A percentile compares a stretch with the other conserved stretches of the same genome.
These are phyloP conservation scores for Neoaliturus tenellus DNA, from an alignment of 2,888 invertebrate species.

Conservation along the genomic window DNA sequence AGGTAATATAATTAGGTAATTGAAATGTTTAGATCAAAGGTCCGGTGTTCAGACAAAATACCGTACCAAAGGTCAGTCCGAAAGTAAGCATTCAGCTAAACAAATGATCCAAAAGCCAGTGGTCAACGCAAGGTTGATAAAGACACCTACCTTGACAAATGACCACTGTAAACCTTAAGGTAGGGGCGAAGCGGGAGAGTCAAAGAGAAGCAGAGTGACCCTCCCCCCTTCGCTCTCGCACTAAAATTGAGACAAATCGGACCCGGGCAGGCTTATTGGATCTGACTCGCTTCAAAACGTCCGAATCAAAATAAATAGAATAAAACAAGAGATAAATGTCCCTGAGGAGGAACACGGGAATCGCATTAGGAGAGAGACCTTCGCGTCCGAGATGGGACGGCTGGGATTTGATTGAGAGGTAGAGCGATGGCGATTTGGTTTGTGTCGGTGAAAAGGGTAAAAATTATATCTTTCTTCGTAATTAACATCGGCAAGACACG, in stretches of 20 bases:
- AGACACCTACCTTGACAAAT: slow-evolving; percentile 33
- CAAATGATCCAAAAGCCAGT: slow-evolving; percentile 1
- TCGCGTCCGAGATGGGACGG: too few species aligned
- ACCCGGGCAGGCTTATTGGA: slow-evolving; percentile 7
- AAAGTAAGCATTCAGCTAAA: too few species aligned
- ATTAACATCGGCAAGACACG: too few species aligned
- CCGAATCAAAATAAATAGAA: slow-evolving; percentile 53
- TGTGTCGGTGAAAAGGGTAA: too few species aligned
- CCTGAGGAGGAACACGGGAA: slow-evolving; percentile 14
- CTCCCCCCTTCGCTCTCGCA: slow-evolving; percentile 35
- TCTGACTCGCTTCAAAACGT: slow-evolving; percentile 49
- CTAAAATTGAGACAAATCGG: slow-evolving; percentile 49
- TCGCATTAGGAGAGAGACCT: slow-evolving; percentile 17
- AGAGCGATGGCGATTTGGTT: too few species aligned
- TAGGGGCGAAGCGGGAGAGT: neutral
- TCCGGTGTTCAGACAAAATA: too few species aligned
- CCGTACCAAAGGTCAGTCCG: too few species aligned
- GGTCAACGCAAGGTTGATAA: slow-evolving; percentile 21
- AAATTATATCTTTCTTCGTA: too few species aligned
- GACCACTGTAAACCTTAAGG: neutral
- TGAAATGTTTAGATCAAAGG: too few species aligned
- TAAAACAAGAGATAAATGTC: slow-evolving; percentile 36
- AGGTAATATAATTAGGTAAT: too few species aligned
- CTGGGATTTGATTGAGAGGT: too few species aligned
- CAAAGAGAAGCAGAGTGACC: neutral